Evolutionary conservation across 2,113 vertebrate genomes (phyloP), one percentile per base, ranked within the genome.

Genomic region (Spea multiplicata): DNA sequence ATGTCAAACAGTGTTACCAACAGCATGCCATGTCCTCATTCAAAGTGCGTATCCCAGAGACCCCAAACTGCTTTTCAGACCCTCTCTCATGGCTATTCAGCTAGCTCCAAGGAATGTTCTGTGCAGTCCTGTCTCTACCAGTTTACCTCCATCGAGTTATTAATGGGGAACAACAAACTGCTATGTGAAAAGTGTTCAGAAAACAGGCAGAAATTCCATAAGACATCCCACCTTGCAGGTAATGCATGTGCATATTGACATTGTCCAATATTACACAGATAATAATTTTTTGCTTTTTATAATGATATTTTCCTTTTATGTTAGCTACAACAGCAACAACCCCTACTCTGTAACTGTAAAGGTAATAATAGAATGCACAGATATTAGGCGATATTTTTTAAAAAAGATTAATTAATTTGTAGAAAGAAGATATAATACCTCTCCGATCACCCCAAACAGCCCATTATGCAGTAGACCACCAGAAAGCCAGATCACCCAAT

Each of bases 91-190:
- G 96, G 93, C 83, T 98, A 99, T 81, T 86, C 89, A 45, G 95
- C 97, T 17, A 91, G 93, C 85, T 95, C 97, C n/a, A 97, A 96
- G 85, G 97, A 99, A 82, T 99, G 97, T 86, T 99, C 97, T 5
- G 89, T 99, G 57, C 97, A 99, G 90, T 98, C 97, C 83, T 99
- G 97, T 85, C 94, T 98, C 70, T 95, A 95, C 87, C 97, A 98
- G 85, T 98, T 98, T 85, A 99, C 97, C 14, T 97, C 95, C 13
- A 89, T 98, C 80, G 97, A 99, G 67, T 91, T 99, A 53, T 91
- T 99, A 8, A 99, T 99, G 95, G 97, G 97, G 30, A 99, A 98
- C 88, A 99, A 99, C 89, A 99, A 96, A 84, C 94, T 99, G 79
- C 91, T 98, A 6, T 99, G 97, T 84, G 95, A 98, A 88, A 95